phyloP scores from a whole-genome alignment of 2,113 vertebrate genomes.

The Lampris megalopsis region DNA sequence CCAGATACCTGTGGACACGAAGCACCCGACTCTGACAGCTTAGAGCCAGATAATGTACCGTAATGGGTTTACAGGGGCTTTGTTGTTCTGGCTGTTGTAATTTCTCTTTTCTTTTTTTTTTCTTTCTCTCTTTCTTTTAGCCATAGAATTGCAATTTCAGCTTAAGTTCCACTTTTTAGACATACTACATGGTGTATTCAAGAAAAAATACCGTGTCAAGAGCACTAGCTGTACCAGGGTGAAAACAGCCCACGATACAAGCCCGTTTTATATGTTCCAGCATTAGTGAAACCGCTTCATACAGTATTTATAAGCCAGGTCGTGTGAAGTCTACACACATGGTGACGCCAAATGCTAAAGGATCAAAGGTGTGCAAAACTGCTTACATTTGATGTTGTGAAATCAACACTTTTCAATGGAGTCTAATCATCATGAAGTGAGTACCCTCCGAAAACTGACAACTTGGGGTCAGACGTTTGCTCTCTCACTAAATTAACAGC shows the following conservation, averaged over 20 bases:
- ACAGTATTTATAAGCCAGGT: too few species aligned
- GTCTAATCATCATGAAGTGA: constrained; percentile 1
- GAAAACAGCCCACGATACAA: too few species aligned
- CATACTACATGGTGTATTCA: background rate
- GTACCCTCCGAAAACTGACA: constrained; percentile 30
- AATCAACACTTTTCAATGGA: constrained; percentile 28
- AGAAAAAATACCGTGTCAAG: too few species aligned
- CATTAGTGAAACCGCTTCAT: too few species aligned
- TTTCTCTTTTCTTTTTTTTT: background rate
- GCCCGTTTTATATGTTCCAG: too few species aligned
- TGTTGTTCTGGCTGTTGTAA: background rate
- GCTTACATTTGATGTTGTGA: background rate
- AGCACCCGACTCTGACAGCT: background rate
- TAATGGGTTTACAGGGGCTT: background rate
- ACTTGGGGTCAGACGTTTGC: constrained; percentile 6
- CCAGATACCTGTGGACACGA: constrained; percentile 6
- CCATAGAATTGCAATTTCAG: constrained; percentile 2
- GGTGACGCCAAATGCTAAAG: background rate
- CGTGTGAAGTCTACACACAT: too few species aligned
- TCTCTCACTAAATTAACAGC: constrained; percentile 11
- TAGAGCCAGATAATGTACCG: background rate
- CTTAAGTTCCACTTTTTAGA: background rate
- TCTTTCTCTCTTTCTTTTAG: too few species aligned
- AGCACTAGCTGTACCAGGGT: too few species aligned
- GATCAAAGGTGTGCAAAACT: background rate